phyloP scores from a whole-genome alignment of 2,113 vertebrate species.

The Marmota flaviventris region DNA sequence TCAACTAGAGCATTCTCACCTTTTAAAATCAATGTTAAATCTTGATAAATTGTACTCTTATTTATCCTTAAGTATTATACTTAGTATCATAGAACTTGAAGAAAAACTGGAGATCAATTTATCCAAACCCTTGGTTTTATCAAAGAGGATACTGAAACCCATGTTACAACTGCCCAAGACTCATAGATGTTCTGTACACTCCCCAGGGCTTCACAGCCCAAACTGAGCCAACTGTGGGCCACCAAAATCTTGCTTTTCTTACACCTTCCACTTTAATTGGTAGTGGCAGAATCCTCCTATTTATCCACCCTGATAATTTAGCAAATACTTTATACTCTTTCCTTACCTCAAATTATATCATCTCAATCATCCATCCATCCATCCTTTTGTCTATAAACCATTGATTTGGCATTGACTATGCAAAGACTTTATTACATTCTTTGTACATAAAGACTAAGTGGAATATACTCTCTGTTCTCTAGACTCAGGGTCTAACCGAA shows the following conservation, averaged over 20 bases:
- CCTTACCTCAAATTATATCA: too few relatives aligned
- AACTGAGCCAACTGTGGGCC: not conserved
- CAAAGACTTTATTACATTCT: too few relatives aligned
- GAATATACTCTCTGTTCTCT: too few relatives aligned
- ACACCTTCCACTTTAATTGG: not conserved
- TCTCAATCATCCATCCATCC: too few relatives aligned
- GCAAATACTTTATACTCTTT: too few relatives aligned
- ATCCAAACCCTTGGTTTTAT: not conserved
- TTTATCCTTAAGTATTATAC: not conserved
- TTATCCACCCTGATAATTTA: too few relatives aligned
- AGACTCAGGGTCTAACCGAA: too few relatives aligned
- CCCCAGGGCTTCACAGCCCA: not conserved
- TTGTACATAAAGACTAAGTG: too few relatives aligned
- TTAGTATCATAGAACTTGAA: not conserved
- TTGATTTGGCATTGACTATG: too few relatives aligned
- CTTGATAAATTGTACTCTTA: not conserved
- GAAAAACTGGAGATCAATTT: not conserved
- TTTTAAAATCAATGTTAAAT: not conserved
- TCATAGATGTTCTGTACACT: not conserved
- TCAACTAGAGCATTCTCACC: not conserved
- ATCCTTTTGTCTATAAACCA: too few relatives aligned
- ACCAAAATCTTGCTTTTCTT: not conserved
- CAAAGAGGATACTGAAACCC: not conserved
- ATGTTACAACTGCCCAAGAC: not conserved
- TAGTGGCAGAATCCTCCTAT: too few relatives aligned